Evolutionary conservation across 2,113 vertebrate species (phyloP), one percentile per base, ranked within the genome.

Genomic region (Anseranas semipalmata): DNA sequence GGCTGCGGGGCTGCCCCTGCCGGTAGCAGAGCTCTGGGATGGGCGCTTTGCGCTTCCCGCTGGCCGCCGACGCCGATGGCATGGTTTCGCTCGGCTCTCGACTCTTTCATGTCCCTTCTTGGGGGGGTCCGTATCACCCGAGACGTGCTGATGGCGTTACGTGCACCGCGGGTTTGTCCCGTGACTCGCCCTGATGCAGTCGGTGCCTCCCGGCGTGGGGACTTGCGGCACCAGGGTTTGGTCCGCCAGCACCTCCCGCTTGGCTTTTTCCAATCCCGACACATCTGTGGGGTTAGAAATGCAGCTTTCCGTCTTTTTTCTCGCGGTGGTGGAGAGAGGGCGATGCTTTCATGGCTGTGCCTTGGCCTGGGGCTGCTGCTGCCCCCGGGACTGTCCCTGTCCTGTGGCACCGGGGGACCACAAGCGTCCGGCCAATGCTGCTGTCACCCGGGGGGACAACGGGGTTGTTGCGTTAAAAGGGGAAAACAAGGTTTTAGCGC

Each of bases 181-280:
- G 17, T 48, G 19, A 48, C 50, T 52, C 11, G 50, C 22, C 50
- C 46, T 48, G 46, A 48, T 48, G 46, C 19, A 48, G 4, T 48
- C 46, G 20, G 46, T 20, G 46, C 46, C 46, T 48, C 45, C 45
- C 45, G n/a, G 59, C 25, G 28, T 92, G 43, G 19, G 28, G n/a
- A 4, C 45, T 45, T 45, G 45, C 45, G 17, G 30, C 1, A 2
- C 22, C 30, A 5, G 2, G 0, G 2, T 30, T 2, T 9, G 60
- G 10, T 10, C 66, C 71, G 14, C 46, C 3, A 4, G 19, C 6
- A 15, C 24, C n/a, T 37, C 35, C n/a, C 37, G 59, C 59, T 4
- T 15, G 14, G 4, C 59, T 25, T 37, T 16, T 16, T 24, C 59
- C 35, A 62, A 10, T 62, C 16, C n/a, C 21, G 3, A 33, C n/a